phyloP scores from a whole-genome alignment of 2,888 invertebrate species.

The Cheilosia scutellata region DNA sequence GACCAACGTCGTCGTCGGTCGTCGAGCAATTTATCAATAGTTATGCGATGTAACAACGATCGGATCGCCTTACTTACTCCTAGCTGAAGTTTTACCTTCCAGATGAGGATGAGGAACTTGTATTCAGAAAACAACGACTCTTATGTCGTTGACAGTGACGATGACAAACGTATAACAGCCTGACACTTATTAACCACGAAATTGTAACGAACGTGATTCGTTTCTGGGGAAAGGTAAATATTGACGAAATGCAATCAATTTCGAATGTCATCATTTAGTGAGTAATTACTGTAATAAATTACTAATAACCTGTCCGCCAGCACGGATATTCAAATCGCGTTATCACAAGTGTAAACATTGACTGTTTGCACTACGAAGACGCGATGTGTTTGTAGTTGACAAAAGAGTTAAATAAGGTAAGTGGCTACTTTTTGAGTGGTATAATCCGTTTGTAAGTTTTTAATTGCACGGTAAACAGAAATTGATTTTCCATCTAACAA shows the following conservation, averaged over 20 bases:
- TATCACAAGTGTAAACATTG: constrained; percentile 28
- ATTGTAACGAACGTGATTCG: constrained; percentile 53
- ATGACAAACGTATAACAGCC: constrained; percentile 18
- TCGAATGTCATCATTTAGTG: constrained; percentile 40
- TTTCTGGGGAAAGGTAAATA: constrained; percentile 31
- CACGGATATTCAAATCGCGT: constrained; percentile 45
- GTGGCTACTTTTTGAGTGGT: too few relatives aligned
- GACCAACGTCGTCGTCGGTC: neutral
- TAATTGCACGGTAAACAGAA: too few relatives aligned
- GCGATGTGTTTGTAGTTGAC: neutral
- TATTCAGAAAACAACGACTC: neutral
- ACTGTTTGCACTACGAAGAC: neutral
- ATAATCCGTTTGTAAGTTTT: too few relatives aligned
- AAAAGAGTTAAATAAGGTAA: neutral
- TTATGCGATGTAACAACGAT: constrained; percentile 3
- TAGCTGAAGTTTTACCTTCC: too few relatives aligned
- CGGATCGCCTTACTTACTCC: constrained; percentile 8
- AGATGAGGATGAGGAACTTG: neutral
- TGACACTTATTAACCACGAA: constrained; percentile 44
- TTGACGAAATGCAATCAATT: constrained; percentile 44
- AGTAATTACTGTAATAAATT: constrained; percentile 55
- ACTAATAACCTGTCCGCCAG: constrained; percentile 20
- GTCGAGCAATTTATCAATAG: constrained; percentile 15
- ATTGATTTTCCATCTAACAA: too few relatives aligned
- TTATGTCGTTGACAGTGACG: constrained; percentile 7